These are phyloP conservation scores for Steinernema hermaphroditum DNA, from an alignment of 2,888 invertebrate species.

Conservation along the genomic window DNA sequence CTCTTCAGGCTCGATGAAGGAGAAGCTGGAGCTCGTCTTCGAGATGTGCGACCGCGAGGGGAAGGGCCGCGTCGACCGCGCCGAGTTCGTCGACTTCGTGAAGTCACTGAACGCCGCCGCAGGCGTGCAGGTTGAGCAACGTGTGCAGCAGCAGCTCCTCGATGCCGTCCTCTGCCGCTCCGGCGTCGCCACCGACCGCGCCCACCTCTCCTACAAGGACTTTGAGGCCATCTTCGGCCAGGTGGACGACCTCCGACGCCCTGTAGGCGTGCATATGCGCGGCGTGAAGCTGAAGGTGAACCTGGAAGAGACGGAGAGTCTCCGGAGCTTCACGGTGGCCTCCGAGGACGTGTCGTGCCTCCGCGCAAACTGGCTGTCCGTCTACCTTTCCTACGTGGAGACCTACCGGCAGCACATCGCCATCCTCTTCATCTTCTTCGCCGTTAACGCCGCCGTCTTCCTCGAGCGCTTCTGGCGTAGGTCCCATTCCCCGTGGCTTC, in stretches of 20 bases:
- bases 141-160: conserved; percentile 46
- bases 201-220: conserved; percentile 56
- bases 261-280: conserved; percentile 63
- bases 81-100: conserved; percentile 88
- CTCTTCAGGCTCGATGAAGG: conserved; percentile 45
- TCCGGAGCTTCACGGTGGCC: conserved; percentile 63
- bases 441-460: conserved; percentile 89
- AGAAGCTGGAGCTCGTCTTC: conserved; percentile 81
- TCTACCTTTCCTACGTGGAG: conserved; percentile 78
- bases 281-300: conserved; percentile 57
- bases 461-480: conserved; percentile 89
- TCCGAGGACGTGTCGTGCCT: conserved; percentile 34
- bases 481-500: conserved; percentile 65
- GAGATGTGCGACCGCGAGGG: conserved; percentile 96
- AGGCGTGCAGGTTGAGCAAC: conserved; percentile 58
- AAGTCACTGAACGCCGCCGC: conserved; percentile 62
- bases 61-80: conserved; percentile 89
- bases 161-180: conserved; percentile 44
- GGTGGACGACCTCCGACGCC: conserved; percentile 50
- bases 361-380: conserved; percentile 40
- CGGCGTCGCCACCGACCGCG: conserved; percentile 50
- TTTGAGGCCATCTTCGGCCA: conserved; percentile 63
- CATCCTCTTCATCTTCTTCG: conserved; percentile 89
- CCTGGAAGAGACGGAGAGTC: conserved; percentile 60
- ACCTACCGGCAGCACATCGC: conserved; percentile 94